A percentile compares a stretch with the other conserved stretches of the same genome.
These are phyloP conservation scores for Penaeus japonicus DNA, from an alignment of 1,140 invertebrate genomes.

Conservation along the genomic window DNA sequence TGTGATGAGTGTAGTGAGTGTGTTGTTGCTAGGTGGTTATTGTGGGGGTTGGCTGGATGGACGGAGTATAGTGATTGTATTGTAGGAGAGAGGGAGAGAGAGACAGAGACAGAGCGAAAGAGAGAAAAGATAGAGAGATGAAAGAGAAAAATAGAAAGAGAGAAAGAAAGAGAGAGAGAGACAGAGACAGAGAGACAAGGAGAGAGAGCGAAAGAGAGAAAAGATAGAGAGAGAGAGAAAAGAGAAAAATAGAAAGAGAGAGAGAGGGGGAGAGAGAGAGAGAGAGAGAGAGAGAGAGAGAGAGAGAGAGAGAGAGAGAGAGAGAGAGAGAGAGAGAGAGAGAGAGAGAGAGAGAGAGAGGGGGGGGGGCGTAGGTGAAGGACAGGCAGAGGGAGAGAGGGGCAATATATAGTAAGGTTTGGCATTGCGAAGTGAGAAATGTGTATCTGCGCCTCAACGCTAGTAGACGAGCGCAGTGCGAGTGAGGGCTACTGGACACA, in stretches of 20 bases:
- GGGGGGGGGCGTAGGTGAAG: neutral
- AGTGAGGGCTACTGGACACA: too few species aligned
- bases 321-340: slow-evolving; percentile 9
- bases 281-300: slow-evolving; percentile 1
- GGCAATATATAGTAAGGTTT: too few species aligned
- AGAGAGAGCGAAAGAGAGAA: neutral
- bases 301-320: slow-evolving; percentile 9
- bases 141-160: neutral
- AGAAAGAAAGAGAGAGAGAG: slow-evolving; percentile 8
- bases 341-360: neutral
- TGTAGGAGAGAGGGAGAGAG: neutral
- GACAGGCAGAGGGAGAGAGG: neutral
- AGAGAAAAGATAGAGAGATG: too few species aligned
- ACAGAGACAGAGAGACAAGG: slow-evolving; percentile 6
- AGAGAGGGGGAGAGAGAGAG: neutral
- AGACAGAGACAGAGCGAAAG: neutral
- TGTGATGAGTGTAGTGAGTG: too few species aligned
- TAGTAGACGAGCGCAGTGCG: too few species aligned
- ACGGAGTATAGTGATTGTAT: too few species aligned
- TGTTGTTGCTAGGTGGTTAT: too few species aligned
- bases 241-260: neutral
- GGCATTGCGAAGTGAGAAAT: too few species aligned
- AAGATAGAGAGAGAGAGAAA: neutral
- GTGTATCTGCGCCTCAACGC: too few species aligned
- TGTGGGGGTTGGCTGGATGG: too few species aligned